phyloP scores from a whole-genome alignment of 2,888 invertebrate species.

The Aspidapion aeneum region DNA sequence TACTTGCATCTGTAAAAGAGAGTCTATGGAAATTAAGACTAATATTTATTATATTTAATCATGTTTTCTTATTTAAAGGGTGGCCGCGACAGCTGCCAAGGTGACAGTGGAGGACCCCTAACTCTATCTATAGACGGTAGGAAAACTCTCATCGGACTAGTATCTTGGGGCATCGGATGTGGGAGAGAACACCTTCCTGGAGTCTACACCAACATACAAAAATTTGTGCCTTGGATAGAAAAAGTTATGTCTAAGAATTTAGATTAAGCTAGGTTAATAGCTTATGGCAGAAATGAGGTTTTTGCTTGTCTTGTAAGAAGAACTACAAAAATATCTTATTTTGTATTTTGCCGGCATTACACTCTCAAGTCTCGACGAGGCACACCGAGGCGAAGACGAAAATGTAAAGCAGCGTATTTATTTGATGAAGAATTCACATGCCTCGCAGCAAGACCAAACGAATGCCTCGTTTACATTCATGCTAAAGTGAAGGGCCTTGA shows the following conservation, averaged over 20 bases:
- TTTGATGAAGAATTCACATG: too few species aligned
- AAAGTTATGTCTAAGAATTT: conserved; percentile 60
- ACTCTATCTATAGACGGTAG: conserved; percentile 82
- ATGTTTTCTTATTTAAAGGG: conserved; percentile 51
- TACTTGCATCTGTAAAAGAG: too few species aligned
- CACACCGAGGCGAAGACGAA: too few species aligned
- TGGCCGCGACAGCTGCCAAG: conserved; percentile 71
- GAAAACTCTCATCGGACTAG: conserved; percentile 82
- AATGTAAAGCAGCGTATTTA: too few species aligned
- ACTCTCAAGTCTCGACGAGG: too few species aligned
- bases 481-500: too few species aligned
- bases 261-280: conserved; percentile 40
- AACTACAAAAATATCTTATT: too few species aligned
- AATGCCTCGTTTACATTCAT: too few species aligned
- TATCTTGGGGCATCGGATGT: conserved; percentile 91
- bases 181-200: conserved; percentile 87
- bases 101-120: conserved; percentile 84
- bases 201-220: conserved; percentile 89
- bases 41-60: too few species aligned
- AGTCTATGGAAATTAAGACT: too few species aligned
- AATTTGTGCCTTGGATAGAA: conserved; percentile 89
- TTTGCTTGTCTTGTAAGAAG: conserved; percentile 22
- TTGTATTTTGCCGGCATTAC: too few species aligned
- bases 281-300: not conserved
- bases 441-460: too few species aligned